phyloP scores from a whole-genome alignment of 1,140 invertebrate species.

The Drosophila triauraria region DNA sequence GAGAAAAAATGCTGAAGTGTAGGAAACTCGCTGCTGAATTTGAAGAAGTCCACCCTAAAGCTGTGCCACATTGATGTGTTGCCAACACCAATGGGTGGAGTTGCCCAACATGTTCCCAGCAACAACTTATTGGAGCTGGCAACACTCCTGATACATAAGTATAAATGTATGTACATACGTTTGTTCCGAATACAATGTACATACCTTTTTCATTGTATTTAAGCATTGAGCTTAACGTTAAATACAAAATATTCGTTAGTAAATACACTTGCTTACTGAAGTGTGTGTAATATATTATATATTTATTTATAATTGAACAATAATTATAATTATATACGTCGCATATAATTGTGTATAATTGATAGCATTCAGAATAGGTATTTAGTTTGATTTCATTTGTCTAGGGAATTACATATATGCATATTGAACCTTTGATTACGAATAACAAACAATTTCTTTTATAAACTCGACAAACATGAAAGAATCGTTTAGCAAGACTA shows the following conservation, averaged over 20 bases:
- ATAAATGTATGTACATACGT: no score
- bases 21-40: no score
- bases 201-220: no score
- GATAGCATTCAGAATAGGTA: slow-evolving; percentile 14
- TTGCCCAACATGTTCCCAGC: no score
- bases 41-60: no score
- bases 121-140: no score
- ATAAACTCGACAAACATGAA: slow-evolving; percentile 30
- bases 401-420: slow-evolving; percentile 15
- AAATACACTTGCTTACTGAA: not conserved
- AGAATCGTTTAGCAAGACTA: slow-evolving; percentile 26
- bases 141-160: no score
- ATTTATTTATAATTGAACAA: slow-evolving; percentile 21
- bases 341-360: slow-evolving; percentile 17
- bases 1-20: no score
- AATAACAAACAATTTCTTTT: slow-evolving; percentile 37
- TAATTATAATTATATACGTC: slow-evolving; percentile 15
- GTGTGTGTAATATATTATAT: slow-evolving; percentile 15
- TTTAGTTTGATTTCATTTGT: slow-evolving; percentile 15
- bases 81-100: no score
- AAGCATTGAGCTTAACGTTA: not conserved
- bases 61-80: no score
- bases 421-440: slow-evolving; percentile 35
- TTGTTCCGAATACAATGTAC: no score
- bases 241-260: not conserved